Conservation (phyloP, 2,797 vertebrate genomes). For the Micropoecilia bifurca region DNA sequence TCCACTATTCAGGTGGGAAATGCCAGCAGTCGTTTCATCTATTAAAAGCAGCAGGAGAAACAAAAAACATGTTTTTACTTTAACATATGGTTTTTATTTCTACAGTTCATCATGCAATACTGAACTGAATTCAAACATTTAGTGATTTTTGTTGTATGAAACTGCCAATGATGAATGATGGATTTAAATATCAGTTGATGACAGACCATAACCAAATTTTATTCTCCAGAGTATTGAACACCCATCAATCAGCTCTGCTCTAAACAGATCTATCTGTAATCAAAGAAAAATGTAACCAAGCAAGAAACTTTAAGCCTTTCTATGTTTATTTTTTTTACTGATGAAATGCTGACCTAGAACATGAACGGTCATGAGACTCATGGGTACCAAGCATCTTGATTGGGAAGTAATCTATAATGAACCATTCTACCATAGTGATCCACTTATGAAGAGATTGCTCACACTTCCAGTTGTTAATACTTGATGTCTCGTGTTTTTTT, state of each 20-base stretch:
- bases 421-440: not conserved
- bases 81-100: conserved; percentile 10
- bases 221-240: conserved; percentile 11
- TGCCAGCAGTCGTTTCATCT: not conserved
- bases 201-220: conserved; percentile 24
- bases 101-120: not conserved
- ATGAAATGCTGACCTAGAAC: not conserved
- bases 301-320: conserved; percentile 13
- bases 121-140: not conserved
- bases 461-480: not conserved
- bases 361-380: not conserved
- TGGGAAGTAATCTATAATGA: conserved; percentile 11
- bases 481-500: not conserved
- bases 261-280: conserved; percentile 4
- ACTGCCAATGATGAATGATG: not conserved
- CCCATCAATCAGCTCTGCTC: conserved; percentile 20
- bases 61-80: not conserved
- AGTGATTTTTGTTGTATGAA: not conserved
- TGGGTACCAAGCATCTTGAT: not conserved
- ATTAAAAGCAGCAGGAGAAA: not conserved
- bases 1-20: not conserved
- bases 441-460: not conserved
- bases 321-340: not conserved
- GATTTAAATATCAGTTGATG: conserved; percentile 22
- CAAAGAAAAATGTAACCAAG: conserved; percentile 33